phyloP scores from a whole-genome alignment of 2,113 vertebrate genomes.

The Ursus arctos region DNA sequence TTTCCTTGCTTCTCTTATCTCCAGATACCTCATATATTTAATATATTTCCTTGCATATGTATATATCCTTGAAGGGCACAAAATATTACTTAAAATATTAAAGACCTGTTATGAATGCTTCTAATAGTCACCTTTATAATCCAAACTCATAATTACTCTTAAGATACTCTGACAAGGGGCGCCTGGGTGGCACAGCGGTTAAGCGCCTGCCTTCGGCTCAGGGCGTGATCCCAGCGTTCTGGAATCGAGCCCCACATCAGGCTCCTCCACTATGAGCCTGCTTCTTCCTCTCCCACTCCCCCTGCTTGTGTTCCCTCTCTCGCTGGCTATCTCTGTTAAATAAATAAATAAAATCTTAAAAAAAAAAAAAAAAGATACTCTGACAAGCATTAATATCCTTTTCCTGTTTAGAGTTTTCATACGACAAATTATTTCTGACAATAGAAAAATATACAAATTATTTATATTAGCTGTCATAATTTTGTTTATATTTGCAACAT shows the following conservation, averaged over 20 bases:
- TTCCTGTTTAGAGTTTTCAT: neutral
- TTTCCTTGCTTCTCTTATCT: neutral
- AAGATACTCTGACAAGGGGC: neutral
- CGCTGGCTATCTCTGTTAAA: too few relatives aligned
- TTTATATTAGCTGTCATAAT: neutral
- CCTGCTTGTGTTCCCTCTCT: too few relatives aligned
- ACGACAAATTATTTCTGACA: conserved; percentile 37
- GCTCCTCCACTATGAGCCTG: too few relatives aligned
- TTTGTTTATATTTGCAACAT: neutral
- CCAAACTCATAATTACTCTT: neutral
- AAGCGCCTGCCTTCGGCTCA: too few relatives aligned
- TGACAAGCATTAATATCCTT: neutral
- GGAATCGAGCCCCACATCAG: too few relatives aligned
- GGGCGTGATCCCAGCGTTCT: too few relatives aligned
- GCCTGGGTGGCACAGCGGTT: too few relatives aligned
- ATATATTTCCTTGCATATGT: neutral
- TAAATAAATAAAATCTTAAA: too few relatives aligned
- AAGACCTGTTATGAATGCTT: neutral
- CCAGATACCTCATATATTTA: neutral
- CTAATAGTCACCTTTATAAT: neutral
- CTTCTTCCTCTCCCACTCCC: too few relatives aligned
- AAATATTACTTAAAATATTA: neutral
- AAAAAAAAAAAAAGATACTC: neutral
- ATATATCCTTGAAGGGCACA: neutral
- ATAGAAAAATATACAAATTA: neutral